These are phyloP conservation scores for Gila orcuttii DNA, from an alignment of 2,113 vertebrate genomes.

Conservation along the genomic window DNA sequence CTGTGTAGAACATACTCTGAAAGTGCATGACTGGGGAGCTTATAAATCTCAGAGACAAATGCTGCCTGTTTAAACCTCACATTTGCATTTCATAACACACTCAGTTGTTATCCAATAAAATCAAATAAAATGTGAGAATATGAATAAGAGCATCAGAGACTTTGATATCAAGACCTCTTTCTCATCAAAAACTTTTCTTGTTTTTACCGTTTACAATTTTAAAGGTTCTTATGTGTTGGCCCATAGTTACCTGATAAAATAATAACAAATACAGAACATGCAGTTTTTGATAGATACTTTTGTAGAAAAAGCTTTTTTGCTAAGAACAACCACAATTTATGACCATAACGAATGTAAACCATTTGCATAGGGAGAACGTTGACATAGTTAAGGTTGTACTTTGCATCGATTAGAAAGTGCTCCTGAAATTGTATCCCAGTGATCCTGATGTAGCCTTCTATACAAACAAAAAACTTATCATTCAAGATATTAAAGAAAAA, in stretches of 20 bases:
- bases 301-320: background rate
- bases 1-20: background rate
- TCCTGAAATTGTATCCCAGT: background rate
- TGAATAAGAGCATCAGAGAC: background rate
- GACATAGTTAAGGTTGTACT: background rate
- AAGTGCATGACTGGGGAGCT: background rate
- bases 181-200: background rate
- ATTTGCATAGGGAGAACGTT: background rate
- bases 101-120: background rate
- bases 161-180: background rate
- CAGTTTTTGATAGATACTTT: background rate
- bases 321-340: background rate
- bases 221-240: background rate
- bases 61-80: background rate
- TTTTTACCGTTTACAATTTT: background rate
- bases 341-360: background rate
- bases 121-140: background rate
- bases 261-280: background rate
- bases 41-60: background rate
- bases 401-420: background rate
- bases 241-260: background rate
- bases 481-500: background rate
- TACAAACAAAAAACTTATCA: background rate
- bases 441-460: background rate
- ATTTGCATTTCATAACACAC: constrained; percentile 26